A percentile compares a stretch with the other conserved stretches of the same genome.
Conservation (phyloP, 2,888 invertebrate genomes). For the Pandemis heparana region DNA sequence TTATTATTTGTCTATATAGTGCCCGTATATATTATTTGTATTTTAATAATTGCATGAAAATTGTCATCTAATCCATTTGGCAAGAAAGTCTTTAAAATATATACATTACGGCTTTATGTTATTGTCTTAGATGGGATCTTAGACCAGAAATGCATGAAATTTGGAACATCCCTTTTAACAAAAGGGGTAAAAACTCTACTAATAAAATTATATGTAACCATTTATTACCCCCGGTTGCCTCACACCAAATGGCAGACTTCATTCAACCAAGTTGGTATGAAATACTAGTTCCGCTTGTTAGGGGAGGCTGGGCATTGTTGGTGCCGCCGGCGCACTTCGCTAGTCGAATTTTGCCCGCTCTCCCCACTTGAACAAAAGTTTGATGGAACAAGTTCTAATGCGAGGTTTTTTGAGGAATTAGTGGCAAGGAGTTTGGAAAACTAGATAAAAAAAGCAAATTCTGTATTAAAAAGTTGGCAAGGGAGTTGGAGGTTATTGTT, state of each 20-base stretch:
- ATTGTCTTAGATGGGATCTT: too few relatives aligned
- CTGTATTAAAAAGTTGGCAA: neutral
- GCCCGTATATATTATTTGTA: too few relatives aligned
- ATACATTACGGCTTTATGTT: too few relatives aligned
- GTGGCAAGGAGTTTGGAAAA: slow-evolving; percentile 7
- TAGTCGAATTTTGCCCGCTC: slow-evolving; percentile 23
- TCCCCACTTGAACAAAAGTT: slow-evolving; percentile 36
- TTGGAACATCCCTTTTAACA: neutral
- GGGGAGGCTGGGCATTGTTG: slow-evolving; percentile 35
- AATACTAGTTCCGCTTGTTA: slow-evolving; percentile 30
- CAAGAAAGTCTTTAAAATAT: too few relatives aligned
- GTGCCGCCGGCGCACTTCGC: slow-evolving; percentile 24
- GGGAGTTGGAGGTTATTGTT: neutral
- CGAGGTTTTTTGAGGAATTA: slow-evolving; percentile 34
- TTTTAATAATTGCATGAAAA: too few relatives aligned
- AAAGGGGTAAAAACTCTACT: neutral
- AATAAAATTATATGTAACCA: neutral
- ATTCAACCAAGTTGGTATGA: slow-evolving; percentile 27
- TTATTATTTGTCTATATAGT: too few relatives aligned
- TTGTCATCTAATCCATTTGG: too few relatives aligned
- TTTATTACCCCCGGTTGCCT: neutral
- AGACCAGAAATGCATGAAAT: too few relatives aligned
- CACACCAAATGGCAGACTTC: slow-evolving; percentile 10
- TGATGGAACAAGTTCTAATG: slow-evolving; percentile 29
- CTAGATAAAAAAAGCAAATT: slow-evolving; percentile 23